Evolutionary conservation across 2,797 vertebrate species (phyloP), one percentile per base, ranked within the genome.

Genomic region (Anableps anableps): DNA sequence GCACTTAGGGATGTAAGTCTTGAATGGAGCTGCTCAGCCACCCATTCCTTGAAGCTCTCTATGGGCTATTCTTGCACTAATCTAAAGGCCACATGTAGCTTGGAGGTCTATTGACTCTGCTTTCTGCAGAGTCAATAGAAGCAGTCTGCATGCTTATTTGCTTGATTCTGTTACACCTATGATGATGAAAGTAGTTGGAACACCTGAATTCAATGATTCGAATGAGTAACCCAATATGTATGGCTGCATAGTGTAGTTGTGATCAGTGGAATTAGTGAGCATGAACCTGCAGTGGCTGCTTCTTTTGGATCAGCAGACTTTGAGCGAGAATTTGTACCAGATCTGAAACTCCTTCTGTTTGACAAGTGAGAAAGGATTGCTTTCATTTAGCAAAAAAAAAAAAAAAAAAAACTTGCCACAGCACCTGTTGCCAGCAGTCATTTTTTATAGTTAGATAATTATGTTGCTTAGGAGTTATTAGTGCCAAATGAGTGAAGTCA

Each of bases 351-450:
- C 21, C 21, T 68, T 68, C 36, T 41, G 64, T 73, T 50, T 31
- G 72, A 73, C 17, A 55, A 19, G 31, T 5, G 50, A 48, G 21
- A 21, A 74, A 74, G 2, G 8, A 50, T 51, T 73, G 43, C 34
- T 34, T 16, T 48, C 13, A 70, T 58, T 55, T 10, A 60, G 36
- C 21, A 1, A 47, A 16, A 26, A 72, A 19, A 23, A 14, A 4
- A 17, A 5, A 53, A 55, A 51, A 51, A 10, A 53, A 48, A 31
- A 64, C n/a, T n/a, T n/a, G 68, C 62, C 45, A 47, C 64, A 75
- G 79, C 85, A 91, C 85, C 88, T 90, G 91, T 86, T 90, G 82
- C 73, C 77, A 82, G 74, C 71, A 77, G 81, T 82, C 70, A 51
- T 83, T 75, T 83, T 88, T 80, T 80, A 82, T 84, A 80, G 80